A percentile compares a stretch with the other conserved stretches of the same genome.
Conservation (phyloP, 2,113 vertebrate genomes). For the Triplophysa siluroides region DNA sequence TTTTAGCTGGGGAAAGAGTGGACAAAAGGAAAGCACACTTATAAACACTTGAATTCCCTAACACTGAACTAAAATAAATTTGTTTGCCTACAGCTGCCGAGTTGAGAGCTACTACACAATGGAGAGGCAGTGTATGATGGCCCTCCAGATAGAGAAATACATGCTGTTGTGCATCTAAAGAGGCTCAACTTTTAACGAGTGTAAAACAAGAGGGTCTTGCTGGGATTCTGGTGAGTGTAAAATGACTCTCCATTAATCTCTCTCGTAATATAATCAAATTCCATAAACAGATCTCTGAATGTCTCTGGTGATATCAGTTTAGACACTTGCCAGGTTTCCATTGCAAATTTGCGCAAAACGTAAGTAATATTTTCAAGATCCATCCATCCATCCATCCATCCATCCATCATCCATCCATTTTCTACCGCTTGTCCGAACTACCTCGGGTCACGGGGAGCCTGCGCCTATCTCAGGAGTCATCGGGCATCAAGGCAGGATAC, state of each 20-base stretch:
- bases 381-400: too few relatives aligned
- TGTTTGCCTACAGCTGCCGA: slow-evolving; percentile 18
- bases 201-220: neutral
- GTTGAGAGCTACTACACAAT: slow-evolving; percentile 1
- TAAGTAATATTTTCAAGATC: too few relatives aligned
- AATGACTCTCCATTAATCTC: slow-evolving; percentile 21
- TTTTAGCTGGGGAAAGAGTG: neutral
- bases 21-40: neutral
- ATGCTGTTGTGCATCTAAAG: slow-evolving; percentile 3
- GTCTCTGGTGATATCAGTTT: neutral
- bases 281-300: neutral
- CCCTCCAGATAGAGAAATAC: slow-evolving; percentile 16
- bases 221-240: neutral
- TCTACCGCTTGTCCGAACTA: too few relatives aligned
- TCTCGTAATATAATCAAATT: slow-evolving; percentile 1
- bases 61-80: neutral
- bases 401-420: too few relatives aligned
- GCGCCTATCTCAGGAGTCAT: too few relatives aligned
- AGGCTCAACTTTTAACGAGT: neutral
- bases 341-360: too few relatives aligned
- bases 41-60: neutral
- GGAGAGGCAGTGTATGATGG: neutral
- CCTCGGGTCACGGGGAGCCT: too few relatives aligned
- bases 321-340: neutral
- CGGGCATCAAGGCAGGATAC: too few relatives aligned